Conservation (phyloP, 2,888 invertebrate genomes). For the Tiliacea aurago region DNA sequence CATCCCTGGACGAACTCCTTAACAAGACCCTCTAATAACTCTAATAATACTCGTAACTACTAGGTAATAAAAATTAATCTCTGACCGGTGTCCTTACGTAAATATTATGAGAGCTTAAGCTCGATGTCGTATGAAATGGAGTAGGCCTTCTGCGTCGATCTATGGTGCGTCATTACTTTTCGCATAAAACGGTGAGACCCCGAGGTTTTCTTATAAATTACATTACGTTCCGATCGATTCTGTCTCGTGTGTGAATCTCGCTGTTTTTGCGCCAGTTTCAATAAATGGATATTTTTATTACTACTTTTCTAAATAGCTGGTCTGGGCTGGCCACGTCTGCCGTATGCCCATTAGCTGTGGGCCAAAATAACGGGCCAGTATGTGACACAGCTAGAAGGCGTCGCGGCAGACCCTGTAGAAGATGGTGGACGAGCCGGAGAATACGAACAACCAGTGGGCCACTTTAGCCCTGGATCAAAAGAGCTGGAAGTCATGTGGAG, state of each 20-base stretch:
- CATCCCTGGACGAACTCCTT: neutral
- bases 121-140: neutral
- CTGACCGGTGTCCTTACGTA: neutral
- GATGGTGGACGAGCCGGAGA: too few relatives aligned
- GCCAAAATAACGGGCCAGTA: too few relatives aligned
- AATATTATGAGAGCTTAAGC: too few relatives aligned
- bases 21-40: neutral
- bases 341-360: too few relatives aligned
- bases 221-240: constrained; percentile 80
- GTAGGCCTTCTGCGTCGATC: constrained; percentile 10
- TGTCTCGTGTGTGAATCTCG: constrained; percentile 63
- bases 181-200: constrained; percentile 76
- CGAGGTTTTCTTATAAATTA: constrained; percentile 83
- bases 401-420: neutral
- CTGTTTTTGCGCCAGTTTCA: constrained; percentile 45
- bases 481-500: neutral
- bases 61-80: neutral
- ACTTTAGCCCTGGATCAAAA: neutral
- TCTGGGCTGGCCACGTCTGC: too few relatives aligned
- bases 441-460: neutral
- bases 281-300: constrained; percentile 30
- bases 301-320: neutral
- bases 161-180: constrained; percentile 64
- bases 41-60: too few relatives aligned
- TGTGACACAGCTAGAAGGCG: neutral